phyloP scores from a whole-genome alignment of 2,888 invertebrate genomes.

The Camponotus fellah region DNA sequence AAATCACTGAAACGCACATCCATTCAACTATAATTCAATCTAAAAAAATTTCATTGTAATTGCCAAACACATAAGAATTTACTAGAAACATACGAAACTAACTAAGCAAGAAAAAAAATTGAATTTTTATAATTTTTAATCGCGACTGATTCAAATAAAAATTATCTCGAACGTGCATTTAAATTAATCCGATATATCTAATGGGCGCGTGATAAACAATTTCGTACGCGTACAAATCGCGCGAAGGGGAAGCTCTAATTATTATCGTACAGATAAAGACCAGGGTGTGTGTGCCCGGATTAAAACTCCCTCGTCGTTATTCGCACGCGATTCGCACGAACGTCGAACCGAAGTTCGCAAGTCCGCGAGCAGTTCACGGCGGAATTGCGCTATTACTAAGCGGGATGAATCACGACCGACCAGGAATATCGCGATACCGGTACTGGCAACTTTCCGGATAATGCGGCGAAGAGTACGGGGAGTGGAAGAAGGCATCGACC shows the following conservation, averaged over 20 bases:
- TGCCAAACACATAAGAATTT: background rate
- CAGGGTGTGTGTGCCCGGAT: background rate
- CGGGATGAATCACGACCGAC: slow-evolving; percentile 69
- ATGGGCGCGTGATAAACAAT: background rate
- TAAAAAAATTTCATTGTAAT: background rate
- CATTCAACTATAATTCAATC: background rate
- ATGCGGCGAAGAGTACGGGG: slow-evolving; percentile 53
- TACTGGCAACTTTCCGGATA: slow-evolving; percentile 75
- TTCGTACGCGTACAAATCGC: background rate
- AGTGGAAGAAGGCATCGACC: slow-evolving; percentile 73
- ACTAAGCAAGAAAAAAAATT: background rate
- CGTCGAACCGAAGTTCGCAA: slow-evolving; percentile 17
- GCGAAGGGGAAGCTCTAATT: slow-evolving; percentile 22
- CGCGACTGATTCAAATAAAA: background rate
- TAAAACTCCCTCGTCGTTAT: slow-evolving; percentile 43
- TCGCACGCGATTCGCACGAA: slow-evolving; percentile 71
- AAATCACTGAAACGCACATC: background rate
- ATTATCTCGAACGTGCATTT: background rate
- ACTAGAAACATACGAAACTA: background rate
- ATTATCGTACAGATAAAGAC: slow-evolving; percentile 15
- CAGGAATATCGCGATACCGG: slow-evolving; percentile 76
- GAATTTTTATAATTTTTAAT: slow-evolving; percentile 5
- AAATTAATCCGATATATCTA: background rate
- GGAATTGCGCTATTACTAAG: slow-evolving; percentile 62
- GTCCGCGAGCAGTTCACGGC: background rate